Conservation (phyloP, 2,888 invertebrate species). For the Cataglyphis rosenhaueri region DNA sequence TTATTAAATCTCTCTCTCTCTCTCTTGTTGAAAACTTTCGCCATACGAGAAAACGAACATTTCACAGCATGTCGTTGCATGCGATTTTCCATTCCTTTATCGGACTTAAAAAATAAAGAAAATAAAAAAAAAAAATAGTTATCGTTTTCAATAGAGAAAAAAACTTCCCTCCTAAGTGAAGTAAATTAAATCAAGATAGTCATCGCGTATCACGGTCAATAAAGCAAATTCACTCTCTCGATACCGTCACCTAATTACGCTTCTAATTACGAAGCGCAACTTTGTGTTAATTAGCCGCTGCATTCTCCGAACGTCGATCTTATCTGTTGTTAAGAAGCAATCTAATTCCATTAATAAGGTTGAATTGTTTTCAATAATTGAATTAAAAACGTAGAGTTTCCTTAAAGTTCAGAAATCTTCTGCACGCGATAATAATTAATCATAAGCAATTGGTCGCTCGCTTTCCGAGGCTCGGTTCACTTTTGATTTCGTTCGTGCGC, state of each 20-base stretch:
- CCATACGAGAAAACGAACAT: neutral
- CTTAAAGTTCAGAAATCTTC: neutral
- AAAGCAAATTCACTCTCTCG: conserved; percentile 34
- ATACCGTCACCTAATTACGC: conserved; percentile 7
- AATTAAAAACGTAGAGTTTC: neutral
- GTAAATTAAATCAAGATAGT: neutral
- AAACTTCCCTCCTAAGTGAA: neutral
- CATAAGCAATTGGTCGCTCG: neutral
- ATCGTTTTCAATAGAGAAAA: neutral
- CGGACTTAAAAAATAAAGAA: neutral
- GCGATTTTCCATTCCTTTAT: neutral
- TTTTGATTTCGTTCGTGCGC: conserved; percentile 19
- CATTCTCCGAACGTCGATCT: neutral
- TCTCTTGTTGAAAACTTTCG: neutral
- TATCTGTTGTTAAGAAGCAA: neutral
- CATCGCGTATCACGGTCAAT: neutral
- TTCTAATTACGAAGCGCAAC: conserved; percentile 1
- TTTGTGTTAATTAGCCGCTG: conserved; percentile 7
- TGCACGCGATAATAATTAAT: neutral
- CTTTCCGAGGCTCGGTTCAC: conserved; percentile 34
- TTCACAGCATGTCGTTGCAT: neutral
- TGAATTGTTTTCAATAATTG: neutral
- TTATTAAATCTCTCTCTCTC: neutral
- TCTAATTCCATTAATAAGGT: conserved; percentile 8
- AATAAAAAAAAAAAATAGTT: neutral